These are phyloP conservation scores for Antedon mediterranea DNA, from an alignment of 53 echinoderm and acorn worm genomes.

Conservation along the genomic window DNA sequence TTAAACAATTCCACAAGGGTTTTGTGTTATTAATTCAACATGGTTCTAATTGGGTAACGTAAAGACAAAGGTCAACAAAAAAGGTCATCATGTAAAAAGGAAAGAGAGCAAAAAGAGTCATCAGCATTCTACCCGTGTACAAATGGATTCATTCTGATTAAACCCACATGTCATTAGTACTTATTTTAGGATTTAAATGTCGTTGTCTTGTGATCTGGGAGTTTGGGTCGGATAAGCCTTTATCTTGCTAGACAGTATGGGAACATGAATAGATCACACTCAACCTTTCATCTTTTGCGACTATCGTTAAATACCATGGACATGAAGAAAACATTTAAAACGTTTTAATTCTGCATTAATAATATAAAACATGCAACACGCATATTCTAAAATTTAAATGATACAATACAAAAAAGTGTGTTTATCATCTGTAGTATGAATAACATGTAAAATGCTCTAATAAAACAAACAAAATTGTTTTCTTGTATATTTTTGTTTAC, in stretches of 20 bases:
- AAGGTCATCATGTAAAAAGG: neutral
- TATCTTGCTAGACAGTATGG: neutral
- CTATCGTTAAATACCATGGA: neutral
- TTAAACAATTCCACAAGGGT: neutral
- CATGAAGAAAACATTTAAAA: neutral
- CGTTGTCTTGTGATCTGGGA: neutral
- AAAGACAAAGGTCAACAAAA: neutral
- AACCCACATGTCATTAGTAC: neutral
- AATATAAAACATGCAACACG: no score
- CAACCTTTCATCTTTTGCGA: neutral
- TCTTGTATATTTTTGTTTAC: no score
- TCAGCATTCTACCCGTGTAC: neutral
- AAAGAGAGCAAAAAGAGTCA: neutral
- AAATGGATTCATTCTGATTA: neutral
- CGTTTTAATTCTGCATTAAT: no score
- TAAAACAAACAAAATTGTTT: no score
- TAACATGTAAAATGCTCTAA: no score
- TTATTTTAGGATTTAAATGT: neutral
- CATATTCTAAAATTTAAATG: no score
- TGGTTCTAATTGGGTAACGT: neutral
- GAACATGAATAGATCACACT: neutral
- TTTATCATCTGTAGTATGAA: no score
- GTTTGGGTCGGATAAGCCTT: neutral
- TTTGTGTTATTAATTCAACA: neutral
- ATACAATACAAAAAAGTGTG: no score